Conservation (phyloP, 2,113 vertebrate species). For the Malurus elegans region DNA sequence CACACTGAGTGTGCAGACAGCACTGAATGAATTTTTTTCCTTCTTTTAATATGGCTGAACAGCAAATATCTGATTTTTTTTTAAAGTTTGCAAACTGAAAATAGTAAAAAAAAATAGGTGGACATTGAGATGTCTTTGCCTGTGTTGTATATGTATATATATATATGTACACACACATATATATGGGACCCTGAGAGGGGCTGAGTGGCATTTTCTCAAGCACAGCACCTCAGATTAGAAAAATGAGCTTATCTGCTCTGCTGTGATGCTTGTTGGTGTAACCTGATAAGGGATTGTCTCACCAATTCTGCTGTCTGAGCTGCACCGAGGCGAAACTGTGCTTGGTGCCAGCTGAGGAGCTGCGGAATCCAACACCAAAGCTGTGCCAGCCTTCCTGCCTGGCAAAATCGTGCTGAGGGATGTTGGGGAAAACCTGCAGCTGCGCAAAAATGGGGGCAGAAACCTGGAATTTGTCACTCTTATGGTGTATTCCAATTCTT, state of each 20-base stretch:
- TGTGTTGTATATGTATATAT: fast-evolving
- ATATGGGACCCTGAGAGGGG: not conserved
- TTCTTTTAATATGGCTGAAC: not conserved
- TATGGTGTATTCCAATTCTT: not conserved
- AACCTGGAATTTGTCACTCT: not conserved
- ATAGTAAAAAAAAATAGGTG: fast-evolving
- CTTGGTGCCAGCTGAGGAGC: not conserved
- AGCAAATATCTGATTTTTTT: not conserved
- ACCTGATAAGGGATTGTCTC: fast-evolving
- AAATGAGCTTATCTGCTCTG: not conserved
- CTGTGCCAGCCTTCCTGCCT: not conserved
- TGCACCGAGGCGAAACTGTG: fast-evolving
- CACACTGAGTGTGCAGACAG: not conserved
- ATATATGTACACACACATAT: fast-evolving
- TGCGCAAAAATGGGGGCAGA: not conserved
- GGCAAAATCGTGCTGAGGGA: not conserved
- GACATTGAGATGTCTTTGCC: not conserved
- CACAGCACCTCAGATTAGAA: not conserved
- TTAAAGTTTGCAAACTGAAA: not conserved
- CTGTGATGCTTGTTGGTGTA: not conserved
- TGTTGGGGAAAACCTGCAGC: not conserved
- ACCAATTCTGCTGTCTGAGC: not conserved
- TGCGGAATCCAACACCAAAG: not conserved
- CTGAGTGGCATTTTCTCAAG: not conserved
- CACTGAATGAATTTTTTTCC: fast-evolving